phyloP scores from a whole-genome alignment of 2,888 invertebrate species.

The Morpho deidamia region DNA sequence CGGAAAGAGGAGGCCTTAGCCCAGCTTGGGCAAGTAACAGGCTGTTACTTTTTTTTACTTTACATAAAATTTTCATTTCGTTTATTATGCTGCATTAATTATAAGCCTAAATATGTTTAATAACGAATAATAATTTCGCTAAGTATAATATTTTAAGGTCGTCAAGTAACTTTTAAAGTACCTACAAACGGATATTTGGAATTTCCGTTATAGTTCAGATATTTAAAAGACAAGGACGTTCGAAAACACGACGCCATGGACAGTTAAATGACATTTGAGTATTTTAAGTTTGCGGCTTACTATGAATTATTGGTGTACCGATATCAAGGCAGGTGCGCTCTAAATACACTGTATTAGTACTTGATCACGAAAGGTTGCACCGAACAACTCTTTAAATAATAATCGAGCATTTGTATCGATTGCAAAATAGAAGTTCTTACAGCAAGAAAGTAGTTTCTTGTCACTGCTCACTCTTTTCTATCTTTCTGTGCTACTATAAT shows the following conservation, averaged over 20 bases:
- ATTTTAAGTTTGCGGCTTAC: slow-evolving; percentile 3
- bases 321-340: slow-evolving; percentile 30
- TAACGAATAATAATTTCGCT: no score
- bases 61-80: no score
- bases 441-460: no score
- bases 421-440: no score
- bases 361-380: slow-evolving; percentile 25
- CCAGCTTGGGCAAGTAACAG: no score
- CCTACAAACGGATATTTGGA: slow-evolving; percentile 3
- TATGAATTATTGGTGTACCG: slow-evolving; percentile 27
- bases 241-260: not conserved
- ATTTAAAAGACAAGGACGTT: slow-evolving; percentile 8
- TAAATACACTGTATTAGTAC: slow-evolving; percentile 27
- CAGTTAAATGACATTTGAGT: slow-evolving; percentile 6
- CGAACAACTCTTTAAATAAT: slow-evolving; percentile 11
- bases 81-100: no score
- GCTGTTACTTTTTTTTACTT: no score
- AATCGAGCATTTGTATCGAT: not conserved
- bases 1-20: no score
- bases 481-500: no score
- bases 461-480: no score
- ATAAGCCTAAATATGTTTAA: no score
- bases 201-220: slow-evolving; percentile 10
- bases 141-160: slow-evolving; percentile 2
- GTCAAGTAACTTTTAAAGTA: slow-evolving; percentile 6